phyloP scores from a whole-genome alignment of 2,888 invertebrate species.

The Drosophila mulleri region DNA sequence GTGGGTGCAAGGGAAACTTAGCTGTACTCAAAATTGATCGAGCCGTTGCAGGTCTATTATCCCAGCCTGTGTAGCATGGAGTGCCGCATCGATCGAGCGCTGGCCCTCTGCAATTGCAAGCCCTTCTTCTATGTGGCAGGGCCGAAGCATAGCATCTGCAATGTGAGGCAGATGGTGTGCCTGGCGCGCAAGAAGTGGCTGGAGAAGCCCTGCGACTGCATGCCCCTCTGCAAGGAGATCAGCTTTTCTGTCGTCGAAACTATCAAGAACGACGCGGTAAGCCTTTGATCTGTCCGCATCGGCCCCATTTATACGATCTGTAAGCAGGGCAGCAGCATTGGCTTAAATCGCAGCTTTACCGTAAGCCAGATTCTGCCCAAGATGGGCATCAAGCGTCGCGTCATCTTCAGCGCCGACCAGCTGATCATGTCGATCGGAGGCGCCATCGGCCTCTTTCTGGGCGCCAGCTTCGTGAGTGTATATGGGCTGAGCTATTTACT shows the following conservation, averaged over 20 bases:
- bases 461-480: constrained; percentile 83
- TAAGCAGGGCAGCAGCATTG: not conserved
- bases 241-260: constrained; percentile 55
- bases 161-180: constrained; percentile 78
- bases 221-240: constrained; percentile 74
- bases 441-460: constrained; percentile 83
- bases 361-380: constrained; percentile 72
- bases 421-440: constrained; percentile 84
- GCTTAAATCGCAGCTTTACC: constrained; percentile 61
- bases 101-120: constrained; percentile 78
- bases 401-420: constrained; percentile 83
- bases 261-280: not conserved
- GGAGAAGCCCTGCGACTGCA: constrained; percentile 69
- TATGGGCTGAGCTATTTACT: constrained; percentile 67
- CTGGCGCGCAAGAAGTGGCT: constrained; percentile 72
- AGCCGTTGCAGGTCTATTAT: constrained; percentile 71
- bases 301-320: not conserved
- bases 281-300: too few relatives aligned
- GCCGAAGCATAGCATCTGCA: constrained; percentile 64
- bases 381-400: constrained; percentile 77
- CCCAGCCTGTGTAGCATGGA: constrained; percentile 80
- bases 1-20: constrained; percentile 48
- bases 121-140: constrained; percentile 83
- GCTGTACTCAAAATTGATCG: fast-evolving
- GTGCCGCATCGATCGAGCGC: constrained; percentile 81